A percentile compares a stretch with the other conserved stretches of the same genome.
These are phyloP conservation scores for Equus przewalskii DNA, from an alignment of 2,113 vertebrate genomes.

Conservation along the genomic window DNA sequence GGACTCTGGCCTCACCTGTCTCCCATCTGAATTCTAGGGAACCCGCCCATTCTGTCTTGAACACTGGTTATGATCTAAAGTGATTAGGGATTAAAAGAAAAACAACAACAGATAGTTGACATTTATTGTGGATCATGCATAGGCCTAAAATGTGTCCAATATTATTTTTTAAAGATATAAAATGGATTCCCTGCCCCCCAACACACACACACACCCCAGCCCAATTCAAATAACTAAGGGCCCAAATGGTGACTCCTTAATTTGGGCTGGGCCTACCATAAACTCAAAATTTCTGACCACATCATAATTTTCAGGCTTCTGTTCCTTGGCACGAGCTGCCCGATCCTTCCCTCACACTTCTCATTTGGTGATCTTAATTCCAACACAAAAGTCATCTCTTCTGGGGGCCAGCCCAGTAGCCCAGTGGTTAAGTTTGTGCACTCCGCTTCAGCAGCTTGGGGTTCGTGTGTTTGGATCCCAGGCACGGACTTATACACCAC, in stretches of 20 bases:
- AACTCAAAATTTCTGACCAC: background rate
- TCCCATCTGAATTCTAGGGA: conserved; percentile 23
- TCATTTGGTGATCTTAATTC: background rate
- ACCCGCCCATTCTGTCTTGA: background rate
- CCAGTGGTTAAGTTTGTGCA: no score
- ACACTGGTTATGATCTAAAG: background rate
- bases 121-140: background rate
- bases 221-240: background rate
- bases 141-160: background rate
- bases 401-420: background rate
- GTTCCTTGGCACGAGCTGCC: background rate
- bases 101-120: background rate
- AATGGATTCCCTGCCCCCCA: background rate
- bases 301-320: background rate
- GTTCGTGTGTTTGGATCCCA: no score
- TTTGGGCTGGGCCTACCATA: background rate
- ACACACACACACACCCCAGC: background rate
- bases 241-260: background rate
- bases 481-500: no score
- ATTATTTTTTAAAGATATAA: background rate
- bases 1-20: background rate
- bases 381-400: background rate
- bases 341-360: background rate
- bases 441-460: no score
- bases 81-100: background rate